Percentiles rank a stretch among this genome's conserved stretches.
phyloP scores from a whole-genome alignment of 2,113 vertebrate genomes.

The Vulpes vulpes region DNA sequence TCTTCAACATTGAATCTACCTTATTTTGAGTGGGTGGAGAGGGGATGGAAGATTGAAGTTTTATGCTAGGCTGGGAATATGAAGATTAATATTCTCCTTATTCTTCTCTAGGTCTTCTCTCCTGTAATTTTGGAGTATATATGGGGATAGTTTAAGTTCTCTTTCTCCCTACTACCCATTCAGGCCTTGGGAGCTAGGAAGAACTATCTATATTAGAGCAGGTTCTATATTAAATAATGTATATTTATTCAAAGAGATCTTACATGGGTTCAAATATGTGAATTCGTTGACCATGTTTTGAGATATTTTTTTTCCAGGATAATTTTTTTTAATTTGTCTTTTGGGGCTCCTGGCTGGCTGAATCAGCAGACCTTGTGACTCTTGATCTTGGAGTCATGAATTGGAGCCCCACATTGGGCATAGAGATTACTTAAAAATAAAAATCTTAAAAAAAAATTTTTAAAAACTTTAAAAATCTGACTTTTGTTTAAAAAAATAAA shows the following conservation, averaged over 20 bases:
- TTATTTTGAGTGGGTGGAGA: not conserved
- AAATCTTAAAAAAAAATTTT: not conserved
- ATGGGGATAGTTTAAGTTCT: not conserved
- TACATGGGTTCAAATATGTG: not conserved
- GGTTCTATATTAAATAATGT: not conserved
- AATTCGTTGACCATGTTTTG: not conserved
- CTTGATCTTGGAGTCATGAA: not conserved
- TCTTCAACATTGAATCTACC: not conserved
- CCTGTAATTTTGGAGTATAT: not conserved
- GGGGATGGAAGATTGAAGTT: not conserved
- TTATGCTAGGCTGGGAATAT: not conserved
- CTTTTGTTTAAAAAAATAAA: not conserved
- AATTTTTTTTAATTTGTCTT: not conserved
- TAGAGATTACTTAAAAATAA: not conserved
- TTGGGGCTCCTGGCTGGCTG: not conserved
- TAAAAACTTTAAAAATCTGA: not conserved
- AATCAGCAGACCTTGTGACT: not conserved
- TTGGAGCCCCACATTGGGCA: not conserved
- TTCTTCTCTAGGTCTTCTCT: not conserved
- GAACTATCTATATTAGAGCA: not conserved
- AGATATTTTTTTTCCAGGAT: not conserved
- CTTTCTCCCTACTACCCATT: not conserved
- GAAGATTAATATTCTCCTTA: not conserved
- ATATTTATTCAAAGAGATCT: conserved; percentile 16
- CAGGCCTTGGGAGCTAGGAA: not conserved